Evolutionary conservation across 2,113 vertebrate species (phyloP).

Genomic region (Strigops habroptila): DNA sequence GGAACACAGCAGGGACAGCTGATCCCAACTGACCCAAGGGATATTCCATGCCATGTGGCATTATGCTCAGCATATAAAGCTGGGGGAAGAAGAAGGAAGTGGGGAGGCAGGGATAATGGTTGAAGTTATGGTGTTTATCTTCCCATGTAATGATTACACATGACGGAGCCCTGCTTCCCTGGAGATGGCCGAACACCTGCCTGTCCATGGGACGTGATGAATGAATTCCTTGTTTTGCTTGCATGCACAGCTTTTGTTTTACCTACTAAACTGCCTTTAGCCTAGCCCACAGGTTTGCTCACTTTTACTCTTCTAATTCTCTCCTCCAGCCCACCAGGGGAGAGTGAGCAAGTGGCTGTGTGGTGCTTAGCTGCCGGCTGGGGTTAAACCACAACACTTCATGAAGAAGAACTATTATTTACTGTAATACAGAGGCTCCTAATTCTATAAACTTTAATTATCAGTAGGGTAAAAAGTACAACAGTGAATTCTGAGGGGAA

Average conservation of each 20-base stretch:
- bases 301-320: not conserved
- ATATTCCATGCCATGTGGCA: accelerated
- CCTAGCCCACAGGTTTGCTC: not conserved
- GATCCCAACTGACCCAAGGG: not conserved
- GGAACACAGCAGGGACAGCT: not conserved
- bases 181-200: not conserved
- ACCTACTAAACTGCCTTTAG: too few relatives aligned
- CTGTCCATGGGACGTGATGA: not conserved
- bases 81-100: not conserved
- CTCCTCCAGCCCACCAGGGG: not conserved
- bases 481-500: not conserved
- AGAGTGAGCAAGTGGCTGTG: not conserved
- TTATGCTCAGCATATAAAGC: accelerated
- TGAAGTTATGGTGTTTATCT: not conserved
- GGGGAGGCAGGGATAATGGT: too few relatives aligned
- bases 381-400: accelerated
- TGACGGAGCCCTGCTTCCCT: not conserved
- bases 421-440: conserved; percentile 51
- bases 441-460: not conserved
- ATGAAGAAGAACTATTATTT: conserved; percentile 34
- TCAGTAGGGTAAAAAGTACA: not conserved
- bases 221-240: not conserved
- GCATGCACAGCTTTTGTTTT: accelerated
- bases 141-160: not conserved
- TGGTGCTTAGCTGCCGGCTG: not conserved